These are phyloP conservation scores for Oreochromis grahami DNA, from an alignment of 2,797 vertebrate genomes.

Conservation along the genomic window DNA sequence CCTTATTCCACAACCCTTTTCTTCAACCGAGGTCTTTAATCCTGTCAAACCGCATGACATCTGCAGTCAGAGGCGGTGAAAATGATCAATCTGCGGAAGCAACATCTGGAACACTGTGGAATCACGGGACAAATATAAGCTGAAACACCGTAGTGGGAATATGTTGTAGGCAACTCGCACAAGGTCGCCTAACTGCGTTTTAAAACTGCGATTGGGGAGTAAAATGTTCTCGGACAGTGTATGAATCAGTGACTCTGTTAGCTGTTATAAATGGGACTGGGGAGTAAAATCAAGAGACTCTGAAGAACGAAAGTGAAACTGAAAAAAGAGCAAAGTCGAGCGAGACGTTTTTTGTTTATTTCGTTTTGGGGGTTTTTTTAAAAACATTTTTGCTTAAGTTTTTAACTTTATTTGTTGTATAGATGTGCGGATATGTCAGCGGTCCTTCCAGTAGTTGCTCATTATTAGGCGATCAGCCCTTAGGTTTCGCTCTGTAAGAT, in stretches of 20 bases:
- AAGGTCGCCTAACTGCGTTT: background rate
- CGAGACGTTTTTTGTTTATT: background rate
- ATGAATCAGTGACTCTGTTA: background rate
- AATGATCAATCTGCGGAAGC: background rate
- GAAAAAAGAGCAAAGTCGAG: background rate
- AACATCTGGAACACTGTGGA: background rate
- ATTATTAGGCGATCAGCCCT: background rate
- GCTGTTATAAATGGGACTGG: background rate
- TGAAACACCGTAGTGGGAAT: background rate
- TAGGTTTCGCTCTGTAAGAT: background rate
- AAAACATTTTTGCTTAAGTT: background rate
- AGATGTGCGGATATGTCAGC: background rate
- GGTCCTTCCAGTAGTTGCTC: background rate
- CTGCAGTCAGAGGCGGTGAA: background rate
- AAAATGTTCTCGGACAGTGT: background rate
- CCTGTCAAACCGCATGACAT: background rate
- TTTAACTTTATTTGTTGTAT: fast-evolving
- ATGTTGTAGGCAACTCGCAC: background rate
- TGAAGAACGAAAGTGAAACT: background rate
- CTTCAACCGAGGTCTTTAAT: background rate
- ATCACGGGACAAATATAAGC: background rate
- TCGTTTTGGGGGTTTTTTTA: background rate
- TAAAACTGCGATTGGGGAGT: background rate
- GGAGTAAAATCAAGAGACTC: background rate
- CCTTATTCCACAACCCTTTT: background rate